These are phyloP conservation scores for Sitobion miscanthi DNA, from an alignment of 1,140 invertebrate species.

Conservation along the genomic window DNA sequence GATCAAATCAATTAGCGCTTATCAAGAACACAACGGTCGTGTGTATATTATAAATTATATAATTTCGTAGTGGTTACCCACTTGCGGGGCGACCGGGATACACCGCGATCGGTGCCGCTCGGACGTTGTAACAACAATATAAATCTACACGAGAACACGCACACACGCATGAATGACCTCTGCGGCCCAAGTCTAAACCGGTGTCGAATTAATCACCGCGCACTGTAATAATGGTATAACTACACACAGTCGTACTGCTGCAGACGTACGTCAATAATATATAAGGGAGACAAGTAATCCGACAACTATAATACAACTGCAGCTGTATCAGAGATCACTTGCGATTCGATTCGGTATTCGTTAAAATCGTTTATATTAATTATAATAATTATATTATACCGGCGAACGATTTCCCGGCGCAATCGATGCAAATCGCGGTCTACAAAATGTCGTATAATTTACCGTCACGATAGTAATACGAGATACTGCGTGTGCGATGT, in stretches of 20 bases:
- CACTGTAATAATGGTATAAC: background rate
- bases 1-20: conserved; percentile 45
- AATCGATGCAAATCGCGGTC: background rate
- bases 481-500: background rate
- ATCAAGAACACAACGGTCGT: conserved; percentile 24
- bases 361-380: too few species aligned
- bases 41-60: background rate
- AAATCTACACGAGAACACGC: background rate
- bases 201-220: conserved; percentile 36
- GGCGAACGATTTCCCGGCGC: background rate
- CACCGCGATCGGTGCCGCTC: background rate
- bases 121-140: background rate
- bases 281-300: background rate
- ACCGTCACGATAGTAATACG: background rate
- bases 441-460: background rate
- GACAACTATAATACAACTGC: too few species aligned
- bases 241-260: background rate
- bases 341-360: background rate
- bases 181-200: background rate
- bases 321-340: background rate
- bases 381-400: too few species aligned
- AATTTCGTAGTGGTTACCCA: background rate
- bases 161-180: background rate
- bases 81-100: background rate
- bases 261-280: background rate